These are phyloP conservation scores for Epinephelus cyanopodus DNA, from an alignment of 2,113 vertebrate species.

Conservation along the genomic window DNA sequence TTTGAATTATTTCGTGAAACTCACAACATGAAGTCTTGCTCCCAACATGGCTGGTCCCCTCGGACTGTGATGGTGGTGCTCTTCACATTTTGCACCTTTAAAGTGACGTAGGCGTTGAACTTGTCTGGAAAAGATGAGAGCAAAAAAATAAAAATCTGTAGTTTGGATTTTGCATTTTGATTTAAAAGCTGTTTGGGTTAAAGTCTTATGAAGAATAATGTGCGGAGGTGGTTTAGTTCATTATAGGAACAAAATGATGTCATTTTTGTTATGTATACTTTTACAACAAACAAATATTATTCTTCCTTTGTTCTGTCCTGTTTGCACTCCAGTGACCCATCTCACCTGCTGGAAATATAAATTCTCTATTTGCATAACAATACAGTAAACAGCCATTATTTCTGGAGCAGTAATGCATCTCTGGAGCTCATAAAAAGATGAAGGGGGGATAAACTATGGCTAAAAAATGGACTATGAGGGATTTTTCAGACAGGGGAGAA, in stretches of 20 bases:
- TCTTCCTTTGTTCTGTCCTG: not conserved
- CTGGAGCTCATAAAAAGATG: not conserved
- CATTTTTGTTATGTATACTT: not conserved
- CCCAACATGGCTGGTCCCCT: constrained; percentile 94
- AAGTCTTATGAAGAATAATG: not conserved
- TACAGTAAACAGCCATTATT: not conserved
- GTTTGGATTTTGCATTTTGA: not conserved
- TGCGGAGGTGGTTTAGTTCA: not conserved
- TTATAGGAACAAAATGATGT: not conserved
- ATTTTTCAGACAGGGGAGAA: not conserved
- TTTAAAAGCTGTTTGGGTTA: not conserved
- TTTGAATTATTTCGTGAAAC: constrained; percentile 66
- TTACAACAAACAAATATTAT: not conserved
- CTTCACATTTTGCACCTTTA: constrained; percentile 99
- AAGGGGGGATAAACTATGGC: not conserved
- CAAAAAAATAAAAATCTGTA: not conserved
- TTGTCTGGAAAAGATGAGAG: constrained; percentile 87
- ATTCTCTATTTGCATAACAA: not conserved
- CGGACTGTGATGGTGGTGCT: constrained; percentile 93
- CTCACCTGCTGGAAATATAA: not conserved
- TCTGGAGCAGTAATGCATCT: not conserved
- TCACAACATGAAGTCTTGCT: constrained; percentile 99
- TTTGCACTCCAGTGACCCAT: not conserved
- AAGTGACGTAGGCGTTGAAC: constrained; percentile 94
- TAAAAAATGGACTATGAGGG: not conserved